Evolutionary conservation across 2,113 vertebrate species (phyloP), one percentile per base, ranked within the genome.

Genomic region (Lophochroa leadbeateri): DNA sequence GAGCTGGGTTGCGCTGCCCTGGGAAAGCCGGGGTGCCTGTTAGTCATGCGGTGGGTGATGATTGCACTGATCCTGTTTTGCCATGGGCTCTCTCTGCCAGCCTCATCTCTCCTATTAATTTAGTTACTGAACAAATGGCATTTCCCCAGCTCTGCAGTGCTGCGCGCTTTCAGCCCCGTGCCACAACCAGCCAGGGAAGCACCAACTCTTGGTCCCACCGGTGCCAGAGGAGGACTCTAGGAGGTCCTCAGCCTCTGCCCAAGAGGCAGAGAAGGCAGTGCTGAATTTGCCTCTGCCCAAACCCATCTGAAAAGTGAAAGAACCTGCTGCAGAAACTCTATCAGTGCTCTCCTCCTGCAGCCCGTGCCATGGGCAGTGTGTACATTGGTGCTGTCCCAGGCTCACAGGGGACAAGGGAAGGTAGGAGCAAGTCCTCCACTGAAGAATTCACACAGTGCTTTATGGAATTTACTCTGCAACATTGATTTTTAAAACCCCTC

Each of bases 171-270:
- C 75, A 69, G 60, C 9, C 10, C 53, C 0, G 1, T 17, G 5
- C 31, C 50, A 11, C 35, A 55, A 3, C 8, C 58, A 47, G 67
- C 6, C 37, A 31, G 41, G 20, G 43, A 57, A 82, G 11, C 25
- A 29, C 14, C 11, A 7, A 1, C 11, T 50, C 44, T 21, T 4
- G 7, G 33, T n/a, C n/a, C 8, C 47, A 16, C 3, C 0, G 0
- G 24, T 0, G 0, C 12, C 1, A 3, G 17, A 39, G 28, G 17
- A 72, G n/a, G 17, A 82, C 27, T 8, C 0, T 3, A 53, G n/a
- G 9, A 72, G 17, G 14, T 57, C 41, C 28, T 46, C 43, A 29
- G 37, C 27, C 20, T 16, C 53, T 74, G 17, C 27, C 61, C n/a
- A 27, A 61, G 58, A 27, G 25, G 33, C 57, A 53, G 35, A 70